Base-by-base conservation (phyloP, 2,888 invertebrate genomes). In the Saturnia pavonia region DNA sequence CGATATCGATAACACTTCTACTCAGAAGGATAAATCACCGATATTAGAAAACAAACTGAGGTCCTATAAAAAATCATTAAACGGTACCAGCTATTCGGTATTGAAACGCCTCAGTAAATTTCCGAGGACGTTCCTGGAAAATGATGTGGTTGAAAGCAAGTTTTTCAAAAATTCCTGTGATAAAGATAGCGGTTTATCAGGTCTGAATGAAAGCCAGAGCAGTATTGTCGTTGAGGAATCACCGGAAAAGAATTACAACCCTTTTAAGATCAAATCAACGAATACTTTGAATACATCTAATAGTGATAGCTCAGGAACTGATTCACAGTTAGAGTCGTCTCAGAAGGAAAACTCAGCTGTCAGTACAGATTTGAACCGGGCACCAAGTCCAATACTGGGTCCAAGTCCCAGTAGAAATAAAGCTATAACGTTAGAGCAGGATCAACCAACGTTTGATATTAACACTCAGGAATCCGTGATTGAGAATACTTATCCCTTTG, bases 81-180 rank as follows among this genome's bases (percentile, higher is more conserved):
- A 80, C 14, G 85, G 87, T 45, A 88, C 87, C 11, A 54, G 54
- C 12, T 88, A 88, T 72, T 82, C 87, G 0, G 82, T 90, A 1
- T 75, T 94, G 1, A 94, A 91, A 78, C 90, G 88, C 82, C 78
- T 95, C 1, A 95, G 95, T 76, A 90, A 89, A 75, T 95, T 95
- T 73, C 92, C 94, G 70, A 85, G 92, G 76, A 95, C 94, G 0
- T 78, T 91, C 1, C 74, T 93, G 70, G 88, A 88, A 70, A 82
- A 86, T 69, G 87, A 90, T 79, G 84, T 95, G n/a, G 94, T 96
- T 6, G 94, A 95, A 78, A 96, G 96, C 78, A 94, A 95, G 71
- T 96, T 95, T 82, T 96, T 96, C 78, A 72, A 77, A 70, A 82
- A 76, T 63, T 72, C 76, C 68, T 71, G 65, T 25, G 72, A 74